Evolutionary conservation across 2,113 vertebrate genomes (phyloP), one percentile per base, ranked within the genome.

Genomic region (Paralichthys olivaceus): DNA sequence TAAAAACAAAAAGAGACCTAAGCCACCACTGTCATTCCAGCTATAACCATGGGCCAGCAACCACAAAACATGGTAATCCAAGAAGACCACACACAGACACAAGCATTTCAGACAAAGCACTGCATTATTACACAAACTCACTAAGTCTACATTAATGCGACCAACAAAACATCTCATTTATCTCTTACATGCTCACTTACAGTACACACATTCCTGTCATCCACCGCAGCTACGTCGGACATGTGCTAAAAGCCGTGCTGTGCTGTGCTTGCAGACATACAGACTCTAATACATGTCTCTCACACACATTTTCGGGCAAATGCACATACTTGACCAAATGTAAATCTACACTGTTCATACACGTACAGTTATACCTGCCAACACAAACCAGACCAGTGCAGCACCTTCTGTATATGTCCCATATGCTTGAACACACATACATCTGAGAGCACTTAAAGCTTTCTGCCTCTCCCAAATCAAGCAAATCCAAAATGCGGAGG

Each of bases 61-160:
- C 85, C 85, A 75, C 88, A 84, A 29, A 81, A 78, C 80, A 71
- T 74, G 76, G 75, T 59, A 62, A 83, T 71, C 64, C 66, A 15
- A 72, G 23, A 29, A 80, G 89, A 91, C 88, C 91, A 90, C 89
- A 90, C 87, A 88, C 82, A 81, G 28, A 60, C 56, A 72, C 25
- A 20, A n/a, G n/a, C n/a, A n/a, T 23, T 57, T 23, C 61, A 69
- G 43, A 79, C 71, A 76, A 69, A 64, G 70, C 60, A 65, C 77
- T 14, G 43, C 74, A 74, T 74, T 59, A 67, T 51, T 34, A 57
- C n/a, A 65, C 15, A 84, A 25, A 75, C 37, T 34, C 9, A 56
- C 61, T 65, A 51, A 64, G 0, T 54, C 59, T 43, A 7, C 58
- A 83, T 56, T 57, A 22, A 61, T 28, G 51, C 73, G 53, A 75